A percentile compares a stretch with the other conserved stretches of the same genome.
phyloP scores from a whole-genome alignment of 1,140 invertebrate species.

The Patella vulgata region DNA sequence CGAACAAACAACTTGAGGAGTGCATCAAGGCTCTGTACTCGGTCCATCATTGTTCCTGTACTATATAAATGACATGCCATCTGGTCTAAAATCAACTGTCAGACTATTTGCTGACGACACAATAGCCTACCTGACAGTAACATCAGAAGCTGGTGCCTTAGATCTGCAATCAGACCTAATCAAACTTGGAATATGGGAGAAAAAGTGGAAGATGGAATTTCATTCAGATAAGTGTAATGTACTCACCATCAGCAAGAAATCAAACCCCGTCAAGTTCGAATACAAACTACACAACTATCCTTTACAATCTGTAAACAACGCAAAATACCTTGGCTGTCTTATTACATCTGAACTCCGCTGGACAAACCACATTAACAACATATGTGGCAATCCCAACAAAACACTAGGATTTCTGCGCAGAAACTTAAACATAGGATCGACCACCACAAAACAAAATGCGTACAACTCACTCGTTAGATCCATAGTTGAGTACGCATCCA shows the following conservation, averaged over 20 bases:
- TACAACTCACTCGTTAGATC: conserved; percentile 1
- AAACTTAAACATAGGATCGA: conserved; percentile 1
- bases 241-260: too few species aligned
- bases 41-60: conserved; percentile 23
- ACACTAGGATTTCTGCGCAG: conserved; percentile 4
- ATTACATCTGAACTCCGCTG: neutral
- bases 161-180: conserved; percentile 3
- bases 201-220: conserved; percentile 6
- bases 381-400: conserved; percentile 2
- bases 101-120: conserved; percentile 13
- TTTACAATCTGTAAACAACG: neutral
- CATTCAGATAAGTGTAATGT: neutral
- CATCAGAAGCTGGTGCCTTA: neutral
- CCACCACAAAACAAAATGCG: conserved; percentile 1
- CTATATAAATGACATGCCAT: conserved; percentile 16
- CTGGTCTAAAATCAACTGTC: neutral
- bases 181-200: conserved; percentile 3
- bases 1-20: too few species aligned
- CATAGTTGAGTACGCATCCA: conserved; percentile 28
- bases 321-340: conserved; percentile 3
- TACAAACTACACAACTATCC: conserved; percentile 8
- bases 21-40: conserved; percentile 27
- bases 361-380: neutral
- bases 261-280: neutral
- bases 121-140: neutral